Conservation (phyloP, 2,888 invertebrate species). For the Iphiclides podalirius region DNA sequence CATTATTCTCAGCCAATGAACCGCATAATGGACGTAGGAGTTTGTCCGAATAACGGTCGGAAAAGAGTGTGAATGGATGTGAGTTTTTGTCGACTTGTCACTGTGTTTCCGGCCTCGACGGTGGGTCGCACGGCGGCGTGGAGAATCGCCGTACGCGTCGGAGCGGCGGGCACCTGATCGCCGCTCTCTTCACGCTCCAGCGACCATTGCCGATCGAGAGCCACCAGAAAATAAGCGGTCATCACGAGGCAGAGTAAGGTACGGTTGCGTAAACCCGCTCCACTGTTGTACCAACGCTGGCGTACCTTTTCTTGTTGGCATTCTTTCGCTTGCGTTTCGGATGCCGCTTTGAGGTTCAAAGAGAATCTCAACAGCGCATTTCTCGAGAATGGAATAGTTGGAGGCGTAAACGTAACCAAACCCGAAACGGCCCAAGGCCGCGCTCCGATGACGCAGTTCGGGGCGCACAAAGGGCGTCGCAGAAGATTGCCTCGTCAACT, state of each 20-base stretch:
- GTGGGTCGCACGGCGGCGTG: slow-evolving; percentile 64
- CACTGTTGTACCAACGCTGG: background rate
- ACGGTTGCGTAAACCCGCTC: slow-evolving; percentile 28
- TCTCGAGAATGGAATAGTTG: background rate
- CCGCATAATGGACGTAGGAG: slow-evolving; percentile 45
- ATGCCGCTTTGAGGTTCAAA: background rate
- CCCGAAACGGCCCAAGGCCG: too few species aligned
- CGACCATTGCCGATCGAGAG: slow-evolving; percentile 56
- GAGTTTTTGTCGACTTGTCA: slow-evolving; percentile 77
- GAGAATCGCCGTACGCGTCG: slow-evolving; percentile 74
- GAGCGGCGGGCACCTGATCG: slow-evolving; percentile 53
- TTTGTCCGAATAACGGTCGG: slow-evolving; percentile 50
- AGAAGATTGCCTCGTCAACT: slow-evolving; percentile 42
- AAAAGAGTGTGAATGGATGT: slow-evolving; percentile 73
- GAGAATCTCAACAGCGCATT: background rate
- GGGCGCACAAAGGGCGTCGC: slow-evolving; percentile 30
- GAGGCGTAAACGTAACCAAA: too few species aligned
- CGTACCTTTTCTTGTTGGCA: background rate
- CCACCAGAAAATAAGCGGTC: slow-evolving; percentile 52
- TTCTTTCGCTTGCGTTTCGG: background rate
- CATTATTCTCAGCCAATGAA: slow-evolving; percentile 29
- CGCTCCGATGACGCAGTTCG: too few species aligned
- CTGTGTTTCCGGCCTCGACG: slow-evolving; percentile 68
- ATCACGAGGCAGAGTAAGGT: slow-evolving; percentile 46
- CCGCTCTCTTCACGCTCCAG: slow-evolving; percentile 56